Percentiles rank a stretch among this genome's conserved stretches.
Evolutionary conservation across 2,888 invertebrate genomes (phyloP).

Genomic region (Eutolmus rufibarbis): DNA sequence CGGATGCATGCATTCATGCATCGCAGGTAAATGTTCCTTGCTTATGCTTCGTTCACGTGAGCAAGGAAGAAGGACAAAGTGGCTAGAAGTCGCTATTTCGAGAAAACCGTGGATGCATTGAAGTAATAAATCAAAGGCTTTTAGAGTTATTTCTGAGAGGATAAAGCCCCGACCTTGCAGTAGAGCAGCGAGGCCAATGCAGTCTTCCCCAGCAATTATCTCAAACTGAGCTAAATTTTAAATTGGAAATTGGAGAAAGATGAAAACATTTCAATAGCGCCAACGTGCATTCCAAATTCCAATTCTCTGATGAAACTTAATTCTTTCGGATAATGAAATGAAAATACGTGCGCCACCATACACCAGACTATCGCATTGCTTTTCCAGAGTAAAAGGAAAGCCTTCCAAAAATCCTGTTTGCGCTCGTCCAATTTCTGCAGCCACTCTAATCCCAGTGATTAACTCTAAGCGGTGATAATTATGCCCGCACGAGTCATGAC

Average conservation of each 20-base stretch:
- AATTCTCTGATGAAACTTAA: not conserved
- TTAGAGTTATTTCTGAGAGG: not conserved
- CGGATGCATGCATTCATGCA: not conserved
- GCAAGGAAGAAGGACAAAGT: not conserved
- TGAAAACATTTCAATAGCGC: not conserved
- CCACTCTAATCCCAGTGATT: not conserved
- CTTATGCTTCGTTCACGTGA: not conserved
- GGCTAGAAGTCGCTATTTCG: not conserved
- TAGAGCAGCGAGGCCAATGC: not conserved
- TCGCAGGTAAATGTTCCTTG: not conserved
- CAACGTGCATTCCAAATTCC: not conserved
- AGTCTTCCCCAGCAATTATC: not conserved
- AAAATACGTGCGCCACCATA: not conserved
- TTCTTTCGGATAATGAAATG: not conserved
- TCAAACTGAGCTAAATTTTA: not conserved
- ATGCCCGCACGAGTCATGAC: not conserved
- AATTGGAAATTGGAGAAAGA: not conserved
- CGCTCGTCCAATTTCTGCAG: not conserved
- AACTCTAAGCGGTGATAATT: not conserved
- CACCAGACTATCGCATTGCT: not conserved
- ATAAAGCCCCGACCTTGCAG: not conserved
- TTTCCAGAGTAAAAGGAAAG: not conserved
- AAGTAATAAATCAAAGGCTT: not conserved
- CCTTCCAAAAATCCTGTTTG: not conserved
- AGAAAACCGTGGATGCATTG: not conserved